A percentile compares a stretch with the other conserved stretches of the same genome.
phyloP scores from a whole-genome alignment of 2,113 vertebrate genomes.

The Sapayoa aenigma region DNA sequence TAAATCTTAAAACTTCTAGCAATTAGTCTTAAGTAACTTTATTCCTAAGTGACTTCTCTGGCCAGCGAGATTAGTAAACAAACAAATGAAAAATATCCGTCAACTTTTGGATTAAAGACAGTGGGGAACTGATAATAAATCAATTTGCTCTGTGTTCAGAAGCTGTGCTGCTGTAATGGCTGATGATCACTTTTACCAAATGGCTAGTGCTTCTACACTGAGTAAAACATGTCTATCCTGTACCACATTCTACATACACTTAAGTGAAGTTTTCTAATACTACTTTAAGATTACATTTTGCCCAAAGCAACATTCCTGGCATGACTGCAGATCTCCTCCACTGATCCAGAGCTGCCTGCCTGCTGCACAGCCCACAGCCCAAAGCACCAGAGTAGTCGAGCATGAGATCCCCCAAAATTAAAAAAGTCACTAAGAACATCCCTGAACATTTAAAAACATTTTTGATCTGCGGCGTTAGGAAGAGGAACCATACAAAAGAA shows the following conservation, averaged over 20 bases:
- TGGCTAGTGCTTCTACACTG: not conserved
- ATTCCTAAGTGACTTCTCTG: not conserved
- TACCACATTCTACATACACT: not conserved
- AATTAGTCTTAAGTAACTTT: not conserved
- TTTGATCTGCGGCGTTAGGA: not conserved
- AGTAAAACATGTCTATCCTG: not conserved
- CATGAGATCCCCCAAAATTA: not conserved
- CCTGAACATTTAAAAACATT: not conserved
- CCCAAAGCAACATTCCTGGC: conserved; percentile 47
- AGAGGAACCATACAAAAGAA: not conserved
- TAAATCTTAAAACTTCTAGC: not conserved
- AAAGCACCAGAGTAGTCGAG: rapidly evolving
- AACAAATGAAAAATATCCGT: not conserved
- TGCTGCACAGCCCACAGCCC: not conserved
- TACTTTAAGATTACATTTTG: not conserved
- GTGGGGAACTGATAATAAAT: not conserved
- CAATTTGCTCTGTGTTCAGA: not conserved
- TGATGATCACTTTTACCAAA: not conserved
- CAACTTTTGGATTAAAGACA: not conserved
- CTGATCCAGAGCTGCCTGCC: not conserved
- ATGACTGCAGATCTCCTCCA: not conserved
- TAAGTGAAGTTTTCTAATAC: not conserved
- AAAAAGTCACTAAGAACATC: not conserved
- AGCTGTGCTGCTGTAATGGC: not conserved
- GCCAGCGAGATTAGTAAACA: not conserved